Evolutionary conservation across 2,113 vertebrate species (phyloP).

Genomic region (Trogon melanurus): DNA sequence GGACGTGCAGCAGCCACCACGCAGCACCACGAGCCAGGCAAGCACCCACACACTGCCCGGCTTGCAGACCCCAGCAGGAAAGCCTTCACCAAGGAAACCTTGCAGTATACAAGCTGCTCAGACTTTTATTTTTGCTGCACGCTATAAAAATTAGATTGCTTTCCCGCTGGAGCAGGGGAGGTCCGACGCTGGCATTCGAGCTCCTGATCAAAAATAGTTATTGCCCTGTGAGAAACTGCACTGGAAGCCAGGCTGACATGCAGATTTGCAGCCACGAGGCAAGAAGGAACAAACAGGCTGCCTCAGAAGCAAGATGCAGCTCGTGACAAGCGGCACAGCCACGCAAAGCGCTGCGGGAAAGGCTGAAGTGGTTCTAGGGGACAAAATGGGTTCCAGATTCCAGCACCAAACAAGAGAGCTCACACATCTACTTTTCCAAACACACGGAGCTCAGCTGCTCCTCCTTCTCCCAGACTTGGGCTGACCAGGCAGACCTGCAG

Average conservation of each 20-base stretch:
- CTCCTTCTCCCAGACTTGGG: neutral
- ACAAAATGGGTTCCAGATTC: neutral
- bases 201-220: neutral
- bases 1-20: neutral
- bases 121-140: neutral
- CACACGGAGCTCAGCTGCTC: neutral
- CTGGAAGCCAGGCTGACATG: neutral
- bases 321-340: neutral
- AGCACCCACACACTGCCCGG: neutral
- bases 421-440: neutral
- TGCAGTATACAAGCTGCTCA: neutral
- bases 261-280: neutral
- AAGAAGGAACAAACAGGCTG: neutral
- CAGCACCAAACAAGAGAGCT: neutral
- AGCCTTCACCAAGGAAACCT: neutral
- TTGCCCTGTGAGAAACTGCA: neutral
- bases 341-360: neutral
- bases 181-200: neutral
- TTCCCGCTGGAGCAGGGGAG: neutral
- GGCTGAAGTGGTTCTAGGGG: neutral
- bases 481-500: neutral
- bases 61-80: neutral
- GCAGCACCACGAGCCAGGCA: fast-evolving
- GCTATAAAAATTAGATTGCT: neutral
- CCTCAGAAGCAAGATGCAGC: neutral